Evolutionary conservation across 2,113 vertebrate genomes (phyloP).

Genomic region (Micromys minutus): DNA sequence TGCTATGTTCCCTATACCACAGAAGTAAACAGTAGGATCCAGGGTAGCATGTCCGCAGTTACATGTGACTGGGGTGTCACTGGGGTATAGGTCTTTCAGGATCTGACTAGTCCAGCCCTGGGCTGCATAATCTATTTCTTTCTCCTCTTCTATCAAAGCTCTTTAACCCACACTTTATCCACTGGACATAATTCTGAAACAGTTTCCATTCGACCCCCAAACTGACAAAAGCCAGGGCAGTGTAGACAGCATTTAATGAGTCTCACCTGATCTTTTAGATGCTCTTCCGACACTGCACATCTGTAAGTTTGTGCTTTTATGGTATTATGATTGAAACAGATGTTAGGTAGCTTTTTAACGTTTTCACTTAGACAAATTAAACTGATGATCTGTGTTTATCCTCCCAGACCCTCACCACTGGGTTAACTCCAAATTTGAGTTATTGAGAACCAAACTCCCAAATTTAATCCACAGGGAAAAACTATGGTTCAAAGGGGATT

Average conservation of each 20-base stretch:
- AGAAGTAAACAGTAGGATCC: background rate
- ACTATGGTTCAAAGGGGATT: background rate
- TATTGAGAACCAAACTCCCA: background rate
- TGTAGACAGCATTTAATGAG: background rate
- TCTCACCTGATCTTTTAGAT: slow-evolving; percentile 13
- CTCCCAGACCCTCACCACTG: background rate
- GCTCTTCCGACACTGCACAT: background rate
- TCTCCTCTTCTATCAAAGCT: background rate
- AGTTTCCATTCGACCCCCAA: slow-evolving; percentile 22
- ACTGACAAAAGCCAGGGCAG: background rate
- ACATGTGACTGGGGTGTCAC: background rate
- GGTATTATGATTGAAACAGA: background rate
- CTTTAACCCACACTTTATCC: background rate
- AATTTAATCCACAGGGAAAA: slow-evolving; percentile 33
- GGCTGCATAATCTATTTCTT: background rate
- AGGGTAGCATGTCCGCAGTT: background rate
- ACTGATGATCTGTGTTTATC: background rate
- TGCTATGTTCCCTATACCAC: background rate
- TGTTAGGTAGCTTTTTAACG: background rate
- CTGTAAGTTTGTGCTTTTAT: background rate
- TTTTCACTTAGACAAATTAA: slow-evolving; percentile 17
- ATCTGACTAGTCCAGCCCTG: background rate
- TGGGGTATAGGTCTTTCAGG: background rate
- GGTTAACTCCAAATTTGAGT: background rate
- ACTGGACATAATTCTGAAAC: background rate